A percentile compares a stretch with the other conserved stretches of the same genome.
Evolutionary conservation across 92 coral and sea anemone species (phyloP).

Genomic region (Hydrozoanthus gracilis): DNA sequence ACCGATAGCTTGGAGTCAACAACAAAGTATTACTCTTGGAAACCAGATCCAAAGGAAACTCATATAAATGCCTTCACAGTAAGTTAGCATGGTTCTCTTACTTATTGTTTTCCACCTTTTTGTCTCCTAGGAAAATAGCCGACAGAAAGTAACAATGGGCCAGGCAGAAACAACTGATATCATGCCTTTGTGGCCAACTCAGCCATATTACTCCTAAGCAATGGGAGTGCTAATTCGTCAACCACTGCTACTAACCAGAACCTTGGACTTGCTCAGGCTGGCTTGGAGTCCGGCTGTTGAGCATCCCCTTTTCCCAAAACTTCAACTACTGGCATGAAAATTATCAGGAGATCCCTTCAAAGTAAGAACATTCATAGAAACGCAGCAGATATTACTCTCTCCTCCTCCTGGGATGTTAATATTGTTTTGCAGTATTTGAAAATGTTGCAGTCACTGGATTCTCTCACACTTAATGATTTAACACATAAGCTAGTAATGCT

Average conservation of each 20-base stretch:
- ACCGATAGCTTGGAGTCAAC: no score
- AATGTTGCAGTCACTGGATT: no score
- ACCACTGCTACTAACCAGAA: constrained; percentile 35
- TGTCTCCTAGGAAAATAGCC: constrained; percentile 68
- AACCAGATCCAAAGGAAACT: constrained; percentile 68
- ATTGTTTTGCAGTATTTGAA: no score
- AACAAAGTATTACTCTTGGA: constrained; percentile 65
- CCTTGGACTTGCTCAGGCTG: neutral
- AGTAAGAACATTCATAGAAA: constrained; percentile 45
- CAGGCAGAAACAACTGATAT: constrained; percentile 52
- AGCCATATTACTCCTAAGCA: constrained; percentile 8
- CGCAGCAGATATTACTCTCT: constrained; percentile 20
- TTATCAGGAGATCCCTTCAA: constrained; percentile 47
- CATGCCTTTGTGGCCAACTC: neutral
- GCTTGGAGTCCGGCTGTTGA: constrained; percentile 29
- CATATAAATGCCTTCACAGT: constrained; percentile 69
- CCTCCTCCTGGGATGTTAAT: no score
- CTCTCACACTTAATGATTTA: no score
- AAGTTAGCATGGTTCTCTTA: constrained; percentile 64
- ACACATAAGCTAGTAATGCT: no score
- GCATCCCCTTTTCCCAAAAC: constrained; percentile 42
- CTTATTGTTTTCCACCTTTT: constrained; percentile 68
- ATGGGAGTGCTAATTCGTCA: constrained; percentile 12
- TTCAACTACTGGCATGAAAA: constrained; percentile 39
- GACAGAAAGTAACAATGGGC: constrained; percentile 59